Base-by-base conservation (phyloP, 2,113 vertebrate species). In the Paraplagusia blochii region DNA sequence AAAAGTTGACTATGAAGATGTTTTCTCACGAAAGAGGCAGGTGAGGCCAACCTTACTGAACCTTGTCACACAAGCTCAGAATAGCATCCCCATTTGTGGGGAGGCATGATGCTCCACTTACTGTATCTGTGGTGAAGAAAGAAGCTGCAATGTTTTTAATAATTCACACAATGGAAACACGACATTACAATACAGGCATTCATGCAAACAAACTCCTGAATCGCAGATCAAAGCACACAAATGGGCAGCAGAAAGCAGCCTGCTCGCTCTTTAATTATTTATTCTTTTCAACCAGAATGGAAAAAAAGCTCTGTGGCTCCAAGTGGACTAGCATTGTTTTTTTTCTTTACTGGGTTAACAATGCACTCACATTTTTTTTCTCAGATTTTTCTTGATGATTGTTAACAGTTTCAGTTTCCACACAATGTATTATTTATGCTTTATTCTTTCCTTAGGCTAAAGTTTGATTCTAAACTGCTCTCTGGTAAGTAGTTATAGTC, bases 181-280 rank as follows among this genome's bases (percentile, higher is more conserved):
- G 95, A 95, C 92, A 94, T 91, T 92, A 96, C 93, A 97, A 96
- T 95, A 94, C 93, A 93, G 91, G 93, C 93, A 96, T 95, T 95
- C 94, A 95, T 90, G 91, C 93, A 88, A 93, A 90, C 93, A 88
- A 93, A 90, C 84, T 92, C 93, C 92, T 90, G 92, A 94, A 93
- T 94, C 90, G 73, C 77, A 95, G 93, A 95, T 96, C 94, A 96
- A 97, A 97, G 94, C 92, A 88, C 90, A 92, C 92, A 92, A 93
- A 94, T 92, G 90, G 92, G 91, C 92, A 93, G 92, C 94, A 95
- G 93, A 93, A 95, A 93, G 94, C 93, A 93, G 94, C 93, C 92
- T 90, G 92, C 92, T 93, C 90, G 91, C 92, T 94, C 92, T 90
- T 93, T 93, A 95, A 94, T 94, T 90, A 95, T 95, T 93, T 92